phyloP scores from a whole-genome alignment of 2,113 vertebrate genomes.

The Gadus macrocephalus region DNA sequence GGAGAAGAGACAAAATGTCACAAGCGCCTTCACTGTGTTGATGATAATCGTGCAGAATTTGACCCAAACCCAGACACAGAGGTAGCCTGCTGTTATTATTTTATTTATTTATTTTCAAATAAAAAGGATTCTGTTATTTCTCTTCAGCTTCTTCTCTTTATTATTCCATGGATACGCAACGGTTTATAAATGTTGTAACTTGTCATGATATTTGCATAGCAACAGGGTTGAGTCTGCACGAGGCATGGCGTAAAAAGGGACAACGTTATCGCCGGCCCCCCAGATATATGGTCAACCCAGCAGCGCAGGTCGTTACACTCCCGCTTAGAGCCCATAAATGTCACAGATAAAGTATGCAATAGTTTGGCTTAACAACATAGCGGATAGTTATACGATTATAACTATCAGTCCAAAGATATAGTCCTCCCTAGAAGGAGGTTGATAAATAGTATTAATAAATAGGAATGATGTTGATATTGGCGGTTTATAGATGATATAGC shows the following conservation, averaged over 20 bases:
- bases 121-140: not conserved
- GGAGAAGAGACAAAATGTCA: no score
- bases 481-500: no score
- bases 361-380: slow-evolving; percentile 28
- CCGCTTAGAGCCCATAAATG: slow-evolving; percentile 33
- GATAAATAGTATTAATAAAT: no score
- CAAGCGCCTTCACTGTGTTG: no score
- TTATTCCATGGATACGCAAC: not conserved
- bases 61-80: no score
- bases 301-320: slow-evolving; percentile 9
- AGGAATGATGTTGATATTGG: no score
- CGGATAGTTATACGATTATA: slow-evolving; percentile 7
- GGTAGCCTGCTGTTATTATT: no score
- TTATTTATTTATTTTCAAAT: not conserved
- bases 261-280: not conserved
- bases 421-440: not conserved
- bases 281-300: not conserved
- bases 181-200: not conserved
- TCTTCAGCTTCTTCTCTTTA: not conserved
- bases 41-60: no score
- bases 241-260: not conserved
- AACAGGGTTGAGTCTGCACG: not conserved
- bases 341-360: slow-evolving; percentile 41
- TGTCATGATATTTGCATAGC: not conserved
- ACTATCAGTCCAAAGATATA: not conserved